phyloP scores from a whole-genome alignment of 2,888 invertebrate species.

The Meghimatium bilineatum region DNA sequence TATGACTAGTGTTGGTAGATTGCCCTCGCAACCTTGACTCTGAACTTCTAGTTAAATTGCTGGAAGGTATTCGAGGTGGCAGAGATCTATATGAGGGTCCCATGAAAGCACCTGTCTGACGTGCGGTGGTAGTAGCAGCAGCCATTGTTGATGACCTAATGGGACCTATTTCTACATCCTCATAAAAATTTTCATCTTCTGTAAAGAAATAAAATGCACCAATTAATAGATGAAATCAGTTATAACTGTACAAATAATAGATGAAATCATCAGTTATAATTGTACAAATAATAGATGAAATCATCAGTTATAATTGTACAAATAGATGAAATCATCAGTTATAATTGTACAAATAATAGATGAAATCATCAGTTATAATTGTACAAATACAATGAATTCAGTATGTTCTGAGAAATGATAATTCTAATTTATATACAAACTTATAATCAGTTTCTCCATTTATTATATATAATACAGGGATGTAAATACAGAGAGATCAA shows the following conservation, averaged over 20 bases:
- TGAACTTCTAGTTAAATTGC: not conserved
- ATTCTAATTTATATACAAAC: not conserved
- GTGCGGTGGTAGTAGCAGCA: not conserved
- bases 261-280: too few relatives aligned
- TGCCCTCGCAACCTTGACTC: not conserved
- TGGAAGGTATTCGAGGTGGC: slow-evolving; percentile 20
- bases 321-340: not conserved
- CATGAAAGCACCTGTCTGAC: slow-evolving; percentile 27
- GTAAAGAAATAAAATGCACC: not conserved
- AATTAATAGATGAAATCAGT: not conserved
- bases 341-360: too few relatives aligned
- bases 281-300: not conserved
- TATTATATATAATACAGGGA: too few relatives aligned
- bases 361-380: not conserved
- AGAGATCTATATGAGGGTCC: slow-evolving; percentile 32
- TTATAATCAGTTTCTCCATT: too few relatives aligned
- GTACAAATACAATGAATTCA: not conserved
- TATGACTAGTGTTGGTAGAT: not conserved
- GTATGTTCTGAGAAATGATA: not conserved
- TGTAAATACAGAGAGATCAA: too few relatives aligned
- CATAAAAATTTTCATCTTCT: slow-evolving; percentile 40
- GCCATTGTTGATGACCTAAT: slow-evolving; percentile 20
- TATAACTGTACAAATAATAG: not conserved
- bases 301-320: not conserved
- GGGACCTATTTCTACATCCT: slow-evolving; percentile 47